Percentiles rank a stretch among this genome's conserved stretches.
phyloP scores from a whole-genome alignment of 1,140 invertebrate genomes.

The Anastrepha obliqua region DNA sequence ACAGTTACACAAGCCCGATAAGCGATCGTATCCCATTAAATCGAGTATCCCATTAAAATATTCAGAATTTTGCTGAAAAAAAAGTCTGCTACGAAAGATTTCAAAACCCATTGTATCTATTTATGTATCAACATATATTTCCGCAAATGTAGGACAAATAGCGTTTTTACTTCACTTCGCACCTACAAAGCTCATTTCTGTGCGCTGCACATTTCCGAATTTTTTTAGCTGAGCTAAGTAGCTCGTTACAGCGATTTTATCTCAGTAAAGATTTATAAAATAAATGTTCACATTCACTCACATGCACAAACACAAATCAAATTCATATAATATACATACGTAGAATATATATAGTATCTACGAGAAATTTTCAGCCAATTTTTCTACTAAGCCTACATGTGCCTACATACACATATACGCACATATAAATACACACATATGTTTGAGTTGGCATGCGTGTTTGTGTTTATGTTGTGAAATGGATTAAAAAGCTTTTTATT shows the following conservation, averaged over 20 bases:
- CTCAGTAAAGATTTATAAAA: background rate
- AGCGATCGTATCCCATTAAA: too few relatives aligned
- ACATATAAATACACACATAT: background rate
- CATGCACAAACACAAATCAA: background rate
- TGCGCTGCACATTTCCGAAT: too few relatives aligned
- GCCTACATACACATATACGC: background rate
- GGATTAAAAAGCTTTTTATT: conserved; percentile 74
- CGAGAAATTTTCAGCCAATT: background rate
- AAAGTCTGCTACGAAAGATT: too few relatives aligned
- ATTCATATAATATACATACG: background rate
- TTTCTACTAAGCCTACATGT: background rate
- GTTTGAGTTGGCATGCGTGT: background rate
- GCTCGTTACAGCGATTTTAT: background rate
- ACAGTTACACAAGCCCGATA: too few relatives aligned
- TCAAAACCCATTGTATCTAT: too few relatives aligned
- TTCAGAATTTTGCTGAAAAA: too few relatives aligned
- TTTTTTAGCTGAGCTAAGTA: too few relatives aligned
- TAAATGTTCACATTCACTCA: background rate
- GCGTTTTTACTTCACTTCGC: too few relatives aligned
- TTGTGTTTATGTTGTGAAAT: conserved; percentile 64
- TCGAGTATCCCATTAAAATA: too few relatives aligned
- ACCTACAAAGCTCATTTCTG: too few relatives aligned
- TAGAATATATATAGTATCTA: background rate
- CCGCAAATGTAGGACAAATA: too few relatives aligned
- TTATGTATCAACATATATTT: too few relatives aligned